A percentile compares a stretch with the other conserved stretches of the same genome.
Conservation (phyloP, 1,140 invertebrate species). For the Pentalonia nigronervosa region DNA sequence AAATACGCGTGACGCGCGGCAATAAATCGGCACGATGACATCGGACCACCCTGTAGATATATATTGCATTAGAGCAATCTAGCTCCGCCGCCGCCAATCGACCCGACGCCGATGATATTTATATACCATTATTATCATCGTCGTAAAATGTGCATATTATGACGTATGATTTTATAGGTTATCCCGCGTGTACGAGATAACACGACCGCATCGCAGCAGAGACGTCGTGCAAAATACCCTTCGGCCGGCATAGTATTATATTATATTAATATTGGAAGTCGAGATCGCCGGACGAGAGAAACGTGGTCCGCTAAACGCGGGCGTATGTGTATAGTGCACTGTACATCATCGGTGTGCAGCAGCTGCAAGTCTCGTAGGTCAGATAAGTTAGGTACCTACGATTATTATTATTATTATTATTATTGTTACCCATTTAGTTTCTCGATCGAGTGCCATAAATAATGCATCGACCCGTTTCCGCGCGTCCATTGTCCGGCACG, state of each 20-base stretch:
- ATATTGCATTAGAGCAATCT: neutral
- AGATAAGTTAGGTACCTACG: neutral
- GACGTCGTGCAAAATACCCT: no score
- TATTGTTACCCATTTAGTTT: neutral
- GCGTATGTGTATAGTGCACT: no score
- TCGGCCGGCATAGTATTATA: no score
- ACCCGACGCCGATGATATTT: neutral
- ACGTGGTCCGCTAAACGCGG: neutral
- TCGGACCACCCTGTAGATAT: slow-evolving; percentile 25
- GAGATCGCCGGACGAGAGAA: neutral
- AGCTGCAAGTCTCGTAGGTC: neutral
- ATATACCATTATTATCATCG: neutral
- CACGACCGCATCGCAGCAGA: neutral
- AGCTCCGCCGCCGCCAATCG: neutral
- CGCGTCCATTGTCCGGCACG: slow-evolving; percentile 23
- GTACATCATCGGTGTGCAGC: neutral
- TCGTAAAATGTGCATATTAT: neutral
- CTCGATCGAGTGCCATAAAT: neutral
- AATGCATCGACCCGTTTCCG: slow-evolving; percentile 37
- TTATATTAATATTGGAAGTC: no score
- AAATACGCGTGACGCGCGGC: neutral
- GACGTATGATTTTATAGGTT: neutral
- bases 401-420: neutral
- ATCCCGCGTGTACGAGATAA: neutral
- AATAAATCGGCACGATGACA: slow-evolving; percentile 48